phyloP scores from a whole-genome alignment of 1,140 invertebrate species.

The Prorops nasuta region DNA sequence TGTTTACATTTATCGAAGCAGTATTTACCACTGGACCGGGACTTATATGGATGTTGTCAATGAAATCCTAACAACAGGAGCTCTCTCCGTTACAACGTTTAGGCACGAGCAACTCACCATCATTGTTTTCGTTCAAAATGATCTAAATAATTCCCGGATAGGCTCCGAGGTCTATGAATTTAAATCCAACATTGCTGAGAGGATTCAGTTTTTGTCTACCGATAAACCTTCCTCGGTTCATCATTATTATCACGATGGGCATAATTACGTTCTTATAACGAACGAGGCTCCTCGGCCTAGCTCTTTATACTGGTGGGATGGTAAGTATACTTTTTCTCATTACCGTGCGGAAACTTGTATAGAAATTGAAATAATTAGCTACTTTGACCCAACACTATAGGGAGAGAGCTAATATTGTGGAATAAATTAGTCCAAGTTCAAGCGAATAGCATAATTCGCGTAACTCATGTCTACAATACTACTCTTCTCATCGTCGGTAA shows the following conservation, averaged over 20 bases:
- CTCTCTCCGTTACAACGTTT: slow-evolving; percentile 24
- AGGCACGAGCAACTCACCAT: slow-evolving; percentile 24
- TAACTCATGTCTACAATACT: slow-evolving; percentile 18
- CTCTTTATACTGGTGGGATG: slow-evolving; percentile 32
- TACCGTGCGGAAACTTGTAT: too few species aligned
- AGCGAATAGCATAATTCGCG: slow-evolving; percentile 14
- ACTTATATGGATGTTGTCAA: slow-evolving; percentile 36
- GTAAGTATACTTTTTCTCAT: slow-evolving; percentile 18
- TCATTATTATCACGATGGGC: slow-evolving; percentile 19
- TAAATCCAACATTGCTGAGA: slow-evolving; percentile 8
- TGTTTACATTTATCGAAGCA: slow-evolving; percentile 6
- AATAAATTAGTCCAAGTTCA: too few species aligned
- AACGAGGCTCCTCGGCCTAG: slow-evolving; percentile 19
- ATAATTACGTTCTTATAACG: slow-evolving; percentile 23
- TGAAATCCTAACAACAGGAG: slow-evolving; percentile 15
- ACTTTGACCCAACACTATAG: too few species aligned
- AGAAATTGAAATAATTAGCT: too few species aligned
- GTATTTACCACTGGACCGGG: slow-evolving; percentile 43
- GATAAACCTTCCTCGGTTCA: slow-evolving; percentile 21
- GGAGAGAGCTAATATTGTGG: too few species aligned
- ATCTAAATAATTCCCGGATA: not conserved
- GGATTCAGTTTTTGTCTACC: slow-evolving; percentile 25
- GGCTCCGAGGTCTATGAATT: slow-evolving; percentile 32
- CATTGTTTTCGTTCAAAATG: slow-evolving; percentile 27
- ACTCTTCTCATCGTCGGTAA: slow-evolving; percentile 32